Base-by-base conservation (phyloP, 37 sponge, comb jelly and placozoan genomes). In the Diacarnus erythraeanus region DNA sequence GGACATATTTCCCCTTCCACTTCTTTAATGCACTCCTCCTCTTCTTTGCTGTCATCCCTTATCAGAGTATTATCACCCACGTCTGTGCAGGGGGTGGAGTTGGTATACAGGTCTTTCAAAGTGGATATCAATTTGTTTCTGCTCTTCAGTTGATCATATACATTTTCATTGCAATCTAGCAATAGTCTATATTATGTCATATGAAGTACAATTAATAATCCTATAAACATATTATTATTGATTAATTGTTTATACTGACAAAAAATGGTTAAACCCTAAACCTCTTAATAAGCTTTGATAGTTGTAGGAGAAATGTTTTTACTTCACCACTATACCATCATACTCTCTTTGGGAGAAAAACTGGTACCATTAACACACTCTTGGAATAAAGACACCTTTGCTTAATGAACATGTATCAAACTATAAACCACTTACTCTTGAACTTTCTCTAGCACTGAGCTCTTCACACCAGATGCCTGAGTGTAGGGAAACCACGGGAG, bases 401-500 rank as follows among this genome's bases (percentile, higher is more conserved):
- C 51, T 47, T 47, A 47, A 47, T 12, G 6, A 47, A 12, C 12
- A 47, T 47, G 51, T 47, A 12, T 15, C 51, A 15, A 47, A 12
- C 51, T 47, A 47, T 47, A 47, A 12, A 15, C 51, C 42, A 68
- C 79, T 68, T 38, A 79, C 79, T 68, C 38, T 69, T 47, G 38
- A 3, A 79, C n/a, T 29, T 42, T n/a, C 36, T 51, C 47, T 23
- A 44, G 26, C 15, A 37, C 61, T 2, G 38, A 29, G 18, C 38
- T 58, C 42, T 20, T 69, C 47, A 69, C 15, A 34, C 57, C 69
- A 79, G 44, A 43, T 21, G 21, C 23, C 17, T 69, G 56, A 5
- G 56, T 36, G 79, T 79, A 79, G 2, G 79, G 69, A 54, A 66
- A 79, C 79, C 79, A 79, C 54, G 79, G 79, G 47, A 79, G 38